phyloP scores from a whole-genome alignment of 1,140 invertebrate species.

The Bombus pascuorum region DNA sequence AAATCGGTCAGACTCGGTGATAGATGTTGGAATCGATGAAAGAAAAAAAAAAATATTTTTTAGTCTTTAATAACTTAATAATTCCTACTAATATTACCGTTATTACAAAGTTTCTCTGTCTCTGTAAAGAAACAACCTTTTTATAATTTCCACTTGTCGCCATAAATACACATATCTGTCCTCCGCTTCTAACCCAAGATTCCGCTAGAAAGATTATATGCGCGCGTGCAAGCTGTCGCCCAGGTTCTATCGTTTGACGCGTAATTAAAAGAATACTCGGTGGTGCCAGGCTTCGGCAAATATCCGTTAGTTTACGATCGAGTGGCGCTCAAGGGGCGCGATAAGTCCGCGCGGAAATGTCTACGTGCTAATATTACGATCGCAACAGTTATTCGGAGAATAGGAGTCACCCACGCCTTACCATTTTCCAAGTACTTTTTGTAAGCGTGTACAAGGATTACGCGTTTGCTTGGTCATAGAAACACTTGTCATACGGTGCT shows the following conservation, averaged over 20 bases:
- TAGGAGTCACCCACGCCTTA: conserved; percentile 51
- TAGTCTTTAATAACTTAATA: neutral
- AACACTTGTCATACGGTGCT: neutral
- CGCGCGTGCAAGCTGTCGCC: conserved; percentile 27
- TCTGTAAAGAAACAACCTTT: neutral
- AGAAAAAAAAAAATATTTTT: no score
- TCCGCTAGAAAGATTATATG: conserved; percentile 47
- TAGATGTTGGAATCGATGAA: no score
- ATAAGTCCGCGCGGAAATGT: conserved; percentile 57
- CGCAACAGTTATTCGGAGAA: neutral
- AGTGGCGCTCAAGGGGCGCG: conserved; percentile 16
- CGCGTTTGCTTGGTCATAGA: neutral
- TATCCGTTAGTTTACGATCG: conserved; percentile 62
- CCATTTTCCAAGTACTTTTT: conserved; percentile 10
- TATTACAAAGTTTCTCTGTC: neutral
- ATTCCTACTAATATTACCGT: neutral
- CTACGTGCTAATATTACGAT: conserved; percentile 49
- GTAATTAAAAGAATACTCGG: conserved; percentile 64
- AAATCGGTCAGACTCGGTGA: no score
- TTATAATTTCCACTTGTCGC: neutral
- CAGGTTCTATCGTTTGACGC: conserved; percentile 23
- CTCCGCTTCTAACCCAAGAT: conserved; percentile 11
- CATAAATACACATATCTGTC: neutral
- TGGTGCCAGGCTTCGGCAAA: conserved; percentile 44
- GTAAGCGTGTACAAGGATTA: neutral